Evolutionary conservation across 2,888 invertebrate genomes (phyloP).

Genomic region (Chouioia cunea): DNA sequence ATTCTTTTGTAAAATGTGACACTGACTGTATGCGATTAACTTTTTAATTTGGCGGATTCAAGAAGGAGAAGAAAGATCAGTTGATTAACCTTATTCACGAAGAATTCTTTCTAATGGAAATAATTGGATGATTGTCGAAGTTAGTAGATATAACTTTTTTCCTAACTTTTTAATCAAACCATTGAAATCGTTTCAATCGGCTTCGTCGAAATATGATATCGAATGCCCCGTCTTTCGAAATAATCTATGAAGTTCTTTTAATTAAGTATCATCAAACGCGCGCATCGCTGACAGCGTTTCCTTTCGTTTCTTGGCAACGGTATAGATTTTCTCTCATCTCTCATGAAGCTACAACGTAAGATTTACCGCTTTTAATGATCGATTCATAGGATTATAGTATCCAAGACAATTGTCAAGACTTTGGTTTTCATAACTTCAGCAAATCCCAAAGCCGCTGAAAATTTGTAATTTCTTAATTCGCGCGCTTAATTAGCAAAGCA

Average conservation of each 20-base stretch:
- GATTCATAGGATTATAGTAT: constrained; percentile 26
- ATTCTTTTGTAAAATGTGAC: too few species aligned
- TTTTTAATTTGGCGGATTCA: too few species aligned
- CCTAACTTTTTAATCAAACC: too few species aligned
- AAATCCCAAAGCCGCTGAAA: background rate
- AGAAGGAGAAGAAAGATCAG: too few species aligned
- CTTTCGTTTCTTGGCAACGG: constrained; percentile 45
- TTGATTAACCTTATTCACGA: too few species aligned
- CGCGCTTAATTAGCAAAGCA: constrained; percentile 28
- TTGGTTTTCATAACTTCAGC: background rate
- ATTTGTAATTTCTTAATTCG: constrained; percentile 36
- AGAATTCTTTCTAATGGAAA: too few species aligned
- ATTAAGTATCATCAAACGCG: constrained; percentile 9
- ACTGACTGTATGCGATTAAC: too few species aligned
- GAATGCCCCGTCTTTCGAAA: background rate
- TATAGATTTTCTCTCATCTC: constrained; percentile 48
- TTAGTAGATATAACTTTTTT: too few species aligned
- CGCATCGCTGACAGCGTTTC: background rate
- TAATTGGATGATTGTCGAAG: too few species aligned
- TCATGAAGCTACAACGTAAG: background rate
- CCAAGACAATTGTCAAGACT: background rate
- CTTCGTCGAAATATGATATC: too few species aligned
- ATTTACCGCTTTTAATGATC: constrained; percentile 19
- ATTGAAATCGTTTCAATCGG: too few species aligned
- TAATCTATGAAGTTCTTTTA: constrained; percentile 27